These are phyloP conservation scores for Labrus mixtus DNA, from an alignment of 2,113 vertebrate species.

Conservation along the genomic window DNA sequence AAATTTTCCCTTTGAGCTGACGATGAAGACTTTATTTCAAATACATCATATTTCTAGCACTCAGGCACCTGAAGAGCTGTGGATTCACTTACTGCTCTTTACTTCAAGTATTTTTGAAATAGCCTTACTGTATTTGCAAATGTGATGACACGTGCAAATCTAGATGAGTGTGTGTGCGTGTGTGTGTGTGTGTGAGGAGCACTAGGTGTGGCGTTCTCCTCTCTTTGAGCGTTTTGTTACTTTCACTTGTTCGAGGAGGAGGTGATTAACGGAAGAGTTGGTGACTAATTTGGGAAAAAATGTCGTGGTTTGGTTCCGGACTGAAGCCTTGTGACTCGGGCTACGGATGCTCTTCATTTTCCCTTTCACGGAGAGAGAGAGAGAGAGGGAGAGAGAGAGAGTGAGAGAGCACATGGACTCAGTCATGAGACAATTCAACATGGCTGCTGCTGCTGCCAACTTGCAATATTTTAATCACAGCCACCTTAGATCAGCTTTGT, in stretches of 20 bases:
- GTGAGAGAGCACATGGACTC: constrained; percentile 50
- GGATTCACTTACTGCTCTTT: too few species aligned
- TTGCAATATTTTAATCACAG: constrained; percentile 7
- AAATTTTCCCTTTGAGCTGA: neutral
- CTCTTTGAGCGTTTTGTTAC: constrained; percentile 51
- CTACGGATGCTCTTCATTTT: constrained; percentile 68
- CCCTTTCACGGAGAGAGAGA: constrained; percentile 33
- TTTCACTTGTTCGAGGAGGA: constrained; percentile 72
- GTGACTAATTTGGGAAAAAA: constrained; percentile 78
- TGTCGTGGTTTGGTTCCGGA: constrained; percentile 64
- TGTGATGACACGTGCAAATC: neutral
- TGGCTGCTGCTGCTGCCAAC: constrained; percentile 49
- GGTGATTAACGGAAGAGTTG: constrained; percentile 65
- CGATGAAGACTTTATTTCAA: neutral
- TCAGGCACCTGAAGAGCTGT: neutral
- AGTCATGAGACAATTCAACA: constrained; percentile 71
- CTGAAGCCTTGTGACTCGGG: constrained; percentile 68
- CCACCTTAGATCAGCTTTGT: constrained; percentile 30
- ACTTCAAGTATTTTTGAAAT: too few species aligned
- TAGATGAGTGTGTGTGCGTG: neutral
- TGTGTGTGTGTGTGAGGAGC: neutral
- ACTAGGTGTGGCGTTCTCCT: constrained; percentile 41
- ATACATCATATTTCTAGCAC: neutral
- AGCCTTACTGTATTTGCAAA: too few species aligned
- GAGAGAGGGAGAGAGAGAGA: neutral